A percentile compares a stretch with the other conserved stretches of the same genome.
These are phyloP conservation scores for Caenorhabditis sp. DNA, from an alignment of 2,888 invertebrate species.

Conservation along the genomic window DNA sequence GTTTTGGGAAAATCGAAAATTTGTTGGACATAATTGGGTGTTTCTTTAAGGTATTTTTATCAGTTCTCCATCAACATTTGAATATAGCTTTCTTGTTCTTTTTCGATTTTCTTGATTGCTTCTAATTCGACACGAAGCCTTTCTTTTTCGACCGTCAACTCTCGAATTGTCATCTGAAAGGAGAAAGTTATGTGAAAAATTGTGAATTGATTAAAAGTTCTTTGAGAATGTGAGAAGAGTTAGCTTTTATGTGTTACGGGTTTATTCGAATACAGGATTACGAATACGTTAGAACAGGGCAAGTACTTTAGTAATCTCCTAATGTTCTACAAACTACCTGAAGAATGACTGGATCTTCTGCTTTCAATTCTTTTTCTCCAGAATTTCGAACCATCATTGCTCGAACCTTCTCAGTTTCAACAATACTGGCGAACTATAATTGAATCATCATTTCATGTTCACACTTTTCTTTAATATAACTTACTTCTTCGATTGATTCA, in stretches of 20 bases:
- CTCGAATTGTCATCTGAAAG: conserved; percentile 20
- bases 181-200: too few relatives aligned
- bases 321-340: conserved; percentile 8
- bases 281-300: too few relatives aligned
- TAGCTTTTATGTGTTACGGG: too few relatives aligned
- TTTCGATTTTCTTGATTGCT: conserved; percentile 36
- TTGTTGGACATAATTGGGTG: too few relatives aligned
- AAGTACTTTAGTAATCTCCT: too few relatives aligned
- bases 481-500: conserved; percentile 38
- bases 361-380: conserved; percentile 11
- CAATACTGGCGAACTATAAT: conserved; percentile 35
- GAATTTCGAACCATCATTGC: conserved; percentile 32
- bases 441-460: too few relatives aligned
- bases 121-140: conserved; percentile 37
- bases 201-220: too few relatives aligned
- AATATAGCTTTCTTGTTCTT: conserved; percentile 36
- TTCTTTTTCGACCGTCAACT: conserved; percentile 38
- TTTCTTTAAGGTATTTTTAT: too few relatives aligned
- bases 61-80: conserved; percentile 28
- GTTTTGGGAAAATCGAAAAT: too few relatives aligned
- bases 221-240: too few relatives aligned
- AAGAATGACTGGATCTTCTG: conserved; percentile 30
- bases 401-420: conserved; percentile 36
- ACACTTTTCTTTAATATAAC: too few relatives aligned
- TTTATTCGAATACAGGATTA: too few relatives aligned